phyloP scores from a whole-genome alignment of 53 echinoderm and acorn worm genomes.

The Crossaster papposus region DNA sequence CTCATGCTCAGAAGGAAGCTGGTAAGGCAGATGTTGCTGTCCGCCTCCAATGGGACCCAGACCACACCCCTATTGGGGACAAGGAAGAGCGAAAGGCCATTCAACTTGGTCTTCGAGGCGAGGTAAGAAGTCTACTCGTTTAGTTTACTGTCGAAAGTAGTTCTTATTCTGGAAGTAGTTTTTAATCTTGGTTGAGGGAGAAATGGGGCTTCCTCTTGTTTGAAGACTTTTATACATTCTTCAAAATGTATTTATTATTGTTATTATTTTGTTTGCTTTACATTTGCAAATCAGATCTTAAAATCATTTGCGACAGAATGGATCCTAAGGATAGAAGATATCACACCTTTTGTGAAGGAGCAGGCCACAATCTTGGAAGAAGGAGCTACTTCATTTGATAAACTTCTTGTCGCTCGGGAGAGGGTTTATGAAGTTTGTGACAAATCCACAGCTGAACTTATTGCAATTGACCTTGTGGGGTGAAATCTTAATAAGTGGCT shows the following conservation, averaged over 20 bases:
- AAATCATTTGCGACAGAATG: slow-evolving; percentile 73
- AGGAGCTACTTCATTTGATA: not conserved
- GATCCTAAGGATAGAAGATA: slow-evolving; percentile 65
- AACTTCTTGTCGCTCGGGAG: slow-evolving; percentile 68
- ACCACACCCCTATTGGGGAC: slow-evolving; percentile 71
- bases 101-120: slow-evolving; percentile 75
- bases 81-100: slow-evolving; percentile 69
- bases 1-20: slow-evolving; percentile 51
- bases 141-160: too few species aligned
- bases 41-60: slow-evolving; percentile 82
- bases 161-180: too few species aligned
- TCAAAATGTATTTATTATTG: too few species aligned
- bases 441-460: slow-evolving; percentile 62
- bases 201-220: too few species aligned
- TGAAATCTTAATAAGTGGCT: not conserved
- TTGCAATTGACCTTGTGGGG: slow-evolving; percentile 40
- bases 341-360: slow-evolving; percentile 67
- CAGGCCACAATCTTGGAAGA: slow-evolving; percentile 14
- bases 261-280: not conserved
- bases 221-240: not conserved
- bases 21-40: slow-evolving; percentile 64
- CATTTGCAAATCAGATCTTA: slow-evolving; percentile 49
- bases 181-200: too few species aligned
- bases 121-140: slow-evolving; percentile 38
- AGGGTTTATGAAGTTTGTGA: slow-evolving; percentile 61